Percentiles rank a stretch among this genome's conserved stretches.
Conservation (phyloP, 2,888 invertebrate species). For the Agrilus cyanescens region DNA sequence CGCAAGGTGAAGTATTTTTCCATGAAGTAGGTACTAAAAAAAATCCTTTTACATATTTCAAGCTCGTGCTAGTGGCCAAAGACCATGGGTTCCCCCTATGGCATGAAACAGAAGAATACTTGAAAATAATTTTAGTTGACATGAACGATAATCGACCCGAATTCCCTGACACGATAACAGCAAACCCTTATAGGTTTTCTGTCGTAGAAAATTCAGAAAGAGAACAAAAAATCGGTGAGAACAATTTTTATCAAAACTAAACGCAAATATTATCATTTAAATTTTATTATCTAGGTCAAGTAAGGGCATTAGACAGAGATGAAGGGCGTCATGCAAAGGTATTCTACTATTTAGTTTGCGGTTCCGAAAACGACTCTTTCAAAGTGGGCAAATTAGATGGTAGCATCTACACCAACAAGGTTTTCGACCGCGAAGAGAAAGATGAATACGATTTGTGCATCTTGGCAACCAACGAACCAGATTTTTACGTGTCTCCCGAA, state of each 20-base stretch:
- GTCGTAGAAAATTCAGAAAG: conserved; percentile 58
- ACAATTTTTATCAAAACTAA: background rate
- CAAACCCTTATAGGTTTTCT: conserved; percentile 53
- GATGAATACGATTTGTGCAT: conserved; percentile 65
- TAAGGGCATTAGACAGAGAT: conserved; percentile 63
- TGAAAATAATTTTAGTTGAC: conserved; percentile 66
- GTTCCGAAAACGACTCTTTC: conserved; percentile 67
- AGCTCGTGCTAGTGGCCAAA: conserved; percentile 69
- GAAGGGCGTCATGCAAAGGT: conserved; percentile 71
- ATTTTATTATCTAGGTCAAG: conserved; percentile 41
- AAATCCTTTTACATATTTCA: conserved; percentile 20
- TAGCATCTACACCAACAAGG: conserved; percentile 62
- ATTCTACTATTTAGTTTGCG: conserved; percentile 71
- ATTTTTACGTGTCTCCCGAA: conserved; percentile 48
- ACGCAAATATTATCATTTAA: background rate
- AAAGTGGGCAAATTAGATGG: conserved; percentile 71
- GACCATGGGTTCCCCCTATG: conserved; percentile 74
- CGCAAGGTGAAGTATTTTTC: no score
- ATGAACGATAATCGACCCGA: conserved; percentile 72
- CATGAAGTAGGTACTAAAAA: no score
- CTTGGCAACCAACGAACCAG: conserved; percentile 73
- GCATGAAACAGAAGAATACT: conserved; percentile 63
- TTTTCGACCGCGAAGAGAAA: conserved; percentile 71
- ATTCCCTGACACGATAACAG: conserved; percentile 49
- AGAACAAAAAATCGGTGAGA: conserved; percentile 51